Evolutionary conservation across 2,113 vertebrate species (phyloP).

Genomic region (Bos javanicus): DNA sequence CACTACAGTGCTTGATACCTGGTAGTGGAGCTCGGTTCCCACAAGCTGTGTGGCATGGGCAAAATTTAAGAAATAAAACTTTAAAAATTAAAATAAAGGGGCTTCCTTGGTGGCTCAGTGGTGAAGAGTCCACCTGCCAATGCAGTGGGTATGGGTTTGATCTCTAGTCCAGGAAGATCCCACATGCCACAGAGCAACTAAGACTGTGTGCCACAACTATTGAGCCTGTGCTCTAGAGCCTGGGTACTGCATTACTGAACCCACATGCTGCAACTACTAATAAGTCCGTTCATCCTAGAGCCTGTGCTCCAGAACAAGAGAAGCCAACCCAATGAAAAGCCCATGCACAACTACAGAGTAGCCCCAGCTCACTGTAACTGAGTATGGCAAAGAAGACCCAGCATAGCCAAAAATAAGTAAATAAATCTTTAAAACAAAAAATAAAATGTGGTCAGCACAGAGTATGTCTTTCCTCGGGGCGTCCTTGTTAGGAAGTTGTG

Average conservation of each 20-base stretch:
- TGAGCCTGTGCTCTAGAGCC: background rate
- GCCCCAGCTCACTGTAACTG: background rate
- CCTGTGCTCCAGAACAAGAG: background rate
- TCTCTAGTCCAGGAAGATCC: background rate
- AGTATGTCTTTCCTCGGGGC: background rate
- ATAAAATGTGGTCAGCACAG: background rate
- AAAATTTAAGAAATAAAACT: background rate
- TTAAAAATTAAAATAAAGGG: background rate
- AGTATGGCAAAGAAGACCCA: background rate
- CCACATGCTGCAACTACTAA: background rate
- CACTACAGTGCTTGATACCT: background rate
- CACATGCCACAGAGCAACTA: background rate
- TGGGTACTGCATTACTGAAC: background rate
- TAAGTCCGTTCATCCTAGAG: background rate
- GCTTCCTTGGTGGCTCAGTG: background rate
- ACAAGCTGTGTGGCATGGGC: background rate
- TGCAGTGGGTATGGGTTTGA: background rate
- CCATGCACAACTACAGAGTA: background rate
- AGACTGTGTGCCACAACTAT: background rate
- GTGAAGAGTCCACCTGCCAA: background rate
- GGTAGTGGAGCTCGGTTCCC: background rate
- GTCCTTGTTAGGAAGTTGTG: background rate
- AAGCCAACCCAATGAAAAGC: background rate
- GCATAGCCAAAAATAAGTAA: background rate
- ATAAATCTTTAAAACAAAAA: background rate